These are phyloP conservation scores for Phylloscopus trochilus DNA, from an alignment of 2,113 vertebrate genomes.

Conservation along the genomic window DNA sequence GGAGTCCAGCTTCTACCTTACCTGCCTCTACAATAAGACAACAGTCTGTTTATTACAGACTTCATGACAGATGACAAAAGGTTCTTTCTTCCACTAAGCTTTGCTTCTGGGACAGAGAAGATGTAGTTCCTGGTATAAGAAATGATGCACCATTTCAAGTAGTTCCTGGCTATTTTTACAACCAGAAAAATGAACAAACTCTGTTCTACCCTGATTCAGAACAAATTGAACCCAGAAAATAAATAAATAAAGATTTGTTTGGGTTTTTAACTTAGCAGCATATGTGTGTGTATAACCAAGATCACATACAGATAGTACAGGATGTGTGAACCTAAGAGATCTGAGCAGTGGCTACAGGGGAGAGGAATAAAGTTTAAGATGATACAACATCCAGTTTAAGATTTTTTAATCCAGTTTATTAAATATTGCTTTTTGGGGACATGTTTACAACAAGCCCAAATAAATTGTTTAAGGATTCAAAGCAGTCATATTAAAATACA, in stretches of 20 bases:
- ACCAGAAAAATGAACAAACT: not conserved
- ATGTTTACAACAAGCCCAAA: conserved; percentile 85
- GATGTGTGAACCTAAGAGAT: not conserved
- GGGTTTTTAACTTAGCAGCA: not conserved
- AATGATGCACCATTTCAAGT: not conserved
- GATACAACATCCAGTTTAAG: conserved; percentile 33
- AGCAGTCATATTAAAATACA: conserved; percentile 95
- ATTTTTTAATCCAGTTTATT: conserved; percentile 87
- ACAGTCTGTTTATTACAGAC: not conserved
- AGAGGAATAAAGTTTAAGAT: not conserved
- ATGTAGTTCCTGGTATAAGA: not conserved
- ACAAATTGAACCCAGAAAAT: not conserved
- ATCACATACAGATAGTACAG: not conserved
- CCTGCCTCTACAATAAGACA: not conserved
- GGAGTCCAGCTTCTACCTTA: not conserved
- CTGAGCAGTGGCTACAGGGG: not conserved
- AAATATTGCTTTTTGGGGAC: conserved; percentile 90
- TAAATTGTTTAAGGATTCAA: conserved; percentile 85
- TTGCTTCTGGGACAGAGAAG: not conserved
- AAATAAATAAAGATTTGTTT: not conserved
- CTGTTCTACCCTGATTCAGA: not conserved
- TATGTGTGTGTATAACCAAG: not conserved
- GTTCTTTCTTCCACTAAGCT: not conserved
- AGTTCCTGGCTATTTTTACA: not conserved
- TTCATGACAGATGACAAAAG: not conserved